Base-by-base conservation (phyloP, 2,888 invertebrate species). In the Achlya flavicornis region DNA sequence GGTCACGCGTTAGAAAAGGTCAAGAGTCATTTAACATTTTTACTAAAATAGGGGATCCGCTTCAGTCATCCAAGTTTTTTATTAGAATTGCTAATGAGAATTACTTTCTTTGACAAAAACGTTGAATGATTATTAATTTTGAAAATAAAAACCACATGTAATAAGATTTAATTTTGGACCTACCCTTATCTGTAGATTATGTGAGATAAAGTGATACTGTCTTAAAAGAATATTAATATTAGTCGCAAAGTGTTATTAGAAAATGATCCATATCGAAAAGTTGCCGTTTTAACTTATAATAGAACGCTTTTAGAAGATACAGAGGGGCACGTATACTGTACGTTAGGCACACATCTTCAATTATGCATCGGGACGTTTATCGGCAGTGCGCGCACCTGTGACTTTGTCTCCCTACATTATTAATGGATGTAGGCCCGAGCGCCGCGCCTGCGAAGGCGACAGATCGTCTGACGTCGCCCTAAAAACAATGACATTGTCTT, bases 291-390 rank as follows among this genome's bases (percentile, higher is more conserved):
- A 78, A 76, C 80, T 78, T 74, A 41, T 41, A 76, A 80, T 53
- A 53, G 19, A 53, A 72, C 75, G 72, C 73, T 74, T 78, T 83
- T 76, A 76, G 74, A 73, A 81, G 81, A 81, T 81, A 78, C 73
- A 76, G 74, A 72, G 74, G 78, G 83, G 78, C 77, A 80, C 81
- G 84, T 84, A 81, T 65, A 66, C 78, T 77, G 78, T 80, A 77
- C 79, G 80, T 80, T 78, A 84, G 84, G 83, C 84, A 86, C 84
- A 86, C 81, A 84, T 84, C 83, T 84, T 93, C 88, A 91, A 93
- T 93, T 92, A 93, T 93, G 92, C 90, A 92, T 84, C 82, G 83
- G 74, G 81, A 78, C 90, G 91, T 91, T 92, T 92, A 92, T 89
- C 86, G 86, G 83, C 77, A 81, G 72, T 75, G 71, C 76, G 75